phyloP scores from a whole-genome alignment of 64 coral and sea anemone species.

The Cladopsammia gracilis region DNA sequence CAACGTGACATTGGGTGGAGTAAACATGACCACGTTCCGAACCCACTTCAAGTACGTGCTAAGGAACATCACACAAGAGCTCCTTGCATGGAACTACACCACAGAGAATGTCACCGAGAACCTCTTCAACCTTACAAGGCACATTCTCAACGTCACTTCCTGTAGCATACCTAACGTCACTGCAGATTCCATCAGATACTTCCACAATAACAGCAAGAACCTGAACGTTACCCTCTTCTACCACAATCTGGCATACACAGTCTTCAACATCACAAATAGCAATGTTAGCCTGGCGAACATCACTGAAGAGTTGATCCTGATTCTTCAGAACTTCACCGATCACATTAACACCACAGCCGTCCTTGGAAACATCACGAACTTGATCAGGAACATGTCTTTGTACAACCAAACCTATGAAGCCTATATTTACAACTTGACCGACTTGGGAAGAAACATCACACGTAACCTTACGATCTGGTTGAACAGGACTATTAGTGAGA shows the following conservation, averaged over 20 bases:
- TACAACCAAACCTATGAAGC: conserved; percentile 50
- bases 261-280: conserved; percentile 16
- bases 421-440: conserved; percentile 58
- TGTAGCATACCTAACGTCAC: conserved; percentile 57
- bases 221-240: conserved; percentile 53
- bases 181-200: conserved; percentile 55
- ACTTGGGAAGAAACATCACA: conserved; percentile 33
- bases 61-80: conserved; percentile 62
- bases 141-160: conserved; percentile 75
- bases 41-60: conserved; percentile 66
- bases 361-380: conserved; percentile 58
- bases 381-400: conserved; percentile 38
- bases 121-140: conserved; percentile 56
- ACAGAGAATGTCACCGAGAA: conserved; percentile 61
- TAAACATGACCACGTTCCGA: conserved; percentile 59
- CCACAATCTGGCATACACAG: conserved; percentile 27
- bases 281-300: conserved; percentile 63
- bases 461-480: conserved; percentile 55
- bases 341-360: conserved; percentile 60
- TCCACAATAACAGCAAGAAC: conserved; percentile 3
- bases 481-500: conserved; percentile 43
- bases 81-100: conserved; percentile 72
- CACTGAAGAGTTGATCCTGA: conserved; percentile 75
- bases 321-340: conserved; percentile 69
- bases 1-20: conserved; percentile 60